These are phyloP conservation scores for Amphimallon solstitiale DNA, from an alignment of 2,888 invertebrate genomes.

Conservation along the genomic window DNA sequence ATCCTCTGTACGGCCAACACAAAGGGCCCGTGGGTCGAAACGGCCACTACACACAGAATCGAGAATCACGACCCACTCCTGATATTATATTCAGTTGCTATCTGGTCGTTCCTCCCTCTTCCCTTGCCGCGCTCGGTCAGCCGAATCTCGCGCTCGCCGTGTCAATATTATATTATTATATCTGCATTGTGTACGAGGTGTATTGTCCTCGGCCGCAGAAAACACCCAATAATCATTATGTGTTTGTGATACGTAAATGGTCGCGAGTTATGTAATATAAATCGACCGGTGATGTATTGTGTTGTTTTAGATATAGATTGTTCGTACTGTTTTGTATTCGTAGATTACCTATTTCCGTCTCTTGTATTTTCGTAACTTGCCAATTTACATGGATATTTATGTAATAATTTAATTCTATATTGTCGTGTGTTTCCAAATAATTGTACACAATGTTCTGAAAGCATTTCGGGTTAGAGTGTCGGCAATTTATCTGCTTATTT, in stretches of 20 bases:
- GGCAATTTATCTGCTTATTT: no score
- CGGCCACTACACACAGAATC: not conserved
- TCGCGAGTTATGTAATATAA: not conserved
- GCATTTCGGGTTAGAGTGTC: no score
- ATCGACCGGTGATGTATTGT: not conserved
- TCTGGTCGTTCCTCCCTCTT: not conserved
- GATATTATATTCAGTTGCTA: no score
- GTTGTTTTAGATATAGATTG: no score
- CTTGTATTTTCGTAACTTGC: no score
- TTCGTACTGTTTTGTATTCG: not conserved
- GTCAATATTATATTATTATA: not conserved
- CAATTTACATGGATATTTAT: no score
- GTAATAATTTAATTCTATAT: no score
- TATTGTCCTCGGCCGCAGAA: not conserved
- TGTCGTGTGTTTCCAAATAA: no score
- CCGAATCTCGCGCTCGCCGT: not conserved
- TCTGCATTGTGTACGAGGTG: not conserved
- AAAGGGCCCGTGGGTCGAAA: conserved; percentile 49
- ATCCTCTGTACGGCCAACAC: conserved; percentile 42
- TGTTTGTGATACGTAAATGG: not conserved
- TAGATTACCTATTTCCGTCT: no score
- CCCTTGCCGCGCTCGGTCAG: not conserved
- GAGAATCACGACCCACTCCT: no score
- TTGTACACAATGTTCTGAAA: no score
- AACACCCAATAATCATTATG: not conserved